Base-by-base conservation (phyloP, 2,888 invertebrate species). In the Gymnocheta viridis region DNA sequence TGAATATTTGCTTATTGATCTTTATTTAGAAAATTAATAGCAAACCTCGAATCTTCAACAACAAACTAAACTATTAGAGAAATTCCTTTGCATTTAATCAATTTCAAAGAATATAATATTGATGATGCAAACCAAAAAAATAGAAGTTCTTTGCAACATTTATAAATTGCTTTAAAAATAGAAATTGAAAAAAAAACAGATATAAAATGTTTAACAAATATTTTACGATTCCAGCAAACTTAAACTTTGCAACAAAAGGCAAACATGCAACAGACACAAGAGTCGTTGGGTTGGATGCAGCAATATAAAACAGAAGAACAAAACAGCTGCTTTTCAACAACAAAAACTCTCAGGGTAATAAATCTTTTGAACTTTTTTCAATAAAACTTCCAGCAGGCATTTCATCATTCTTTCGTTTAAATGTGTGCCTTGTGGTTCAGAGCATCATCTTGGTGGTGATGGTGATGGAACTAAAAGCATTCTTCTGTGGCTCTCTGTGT, bases 241-340 rank as follows among this genome's bases (percentile, higher is more conserved):
- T 35, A 35, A 62, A 73, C 49, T 47, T 62, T 51, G 60, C 60
- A 73, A 22, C 58, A 73, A 49, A 17, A 58, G 14, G 29, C 10
- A 47, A 19, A 35, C 35, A 35, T 49, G 72, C 32, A 60, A 38
- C 47, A 24, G n/a, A 60, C 29, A 73, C 17, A 60, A 47, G 35
- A 69, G 24, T 44, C 32, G 38, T 49, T 35, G 22, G n/a, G 24
- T 17, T 60, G 19, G n/a, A n/a, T n/a, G 9, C 38, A 49, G 27
- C 62, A 54, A 22, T 35, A 19, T 6, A 29, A 32, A 58, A 47
- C 22, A 56, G 17, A 49, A 64, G 56, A 67, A 49, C 10, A 24
- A 60, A 70, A 54, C 54, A 62, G 70, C 62, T 78, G 70, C 78
- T 54, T 70, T 78, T 49, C 49, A 60, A 69, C 69, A 35, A 12